Conservation (phyloP, 2,113 vertebrate species). For the Rhea americana region DNA sequence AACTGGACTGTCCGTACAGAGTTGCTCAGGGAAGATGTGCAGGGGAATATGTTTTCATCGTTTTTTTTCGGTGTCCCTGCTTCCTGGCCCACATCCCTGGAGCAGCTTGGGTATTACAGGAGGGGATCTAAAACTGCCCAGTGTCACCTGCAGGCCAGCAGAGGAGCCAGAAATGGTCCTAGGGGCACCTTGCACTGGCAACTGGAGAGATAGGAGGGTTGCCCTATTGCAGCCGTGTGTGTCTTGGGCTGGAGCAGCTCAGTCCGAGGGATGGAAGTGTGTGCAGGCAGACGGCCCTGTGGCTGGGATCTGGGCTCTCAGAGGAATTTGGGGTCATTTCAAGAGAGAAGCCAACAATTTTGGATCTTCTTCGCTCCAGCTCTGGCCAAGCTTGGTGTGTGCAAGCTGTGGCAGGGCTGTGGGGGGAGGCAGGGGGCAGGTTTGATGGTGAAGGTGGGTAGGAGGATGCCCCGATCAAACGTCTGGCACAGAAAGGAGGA, state of each 20-base stretch:
- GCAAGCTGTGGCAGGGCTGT: not conserved
- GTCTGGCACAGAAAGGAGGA: not conserved
- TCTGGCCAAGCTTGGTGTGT: not conserved
- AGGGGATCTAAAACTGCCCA: not conserved
- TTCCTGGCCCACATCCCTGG: not conserved
- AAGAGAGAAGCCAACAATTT: not conserved
- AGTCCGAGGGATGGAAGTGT: not conserved
- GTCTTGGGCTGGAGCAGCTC: not conserved
- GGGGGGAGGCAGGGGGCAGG: not conserved
- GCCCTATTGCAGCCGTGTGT: rapidly evolving
- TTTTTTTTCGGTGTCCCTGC: not conserved
- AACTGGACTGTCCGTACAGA: not conserved
- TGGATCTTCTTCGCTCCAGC: not conserved
- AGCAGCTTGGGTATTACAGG: not conserved
- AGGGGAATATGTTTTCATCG: not conserved
- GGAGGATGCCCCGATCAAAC: not conserved
- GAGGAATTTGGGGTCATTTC: not conserved
- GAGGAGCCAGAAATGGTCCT: not conserved
- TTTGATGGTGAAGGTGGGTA: not conserved
- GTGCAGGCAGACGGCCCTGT: not conserved
- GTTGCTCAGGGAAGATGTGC: not conserved
- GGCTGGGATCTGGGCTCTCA: not conserved
- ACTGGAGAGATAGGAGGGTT: not conserved
- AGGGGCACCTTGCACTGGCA: not conserved
- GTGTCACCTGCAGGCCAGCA: not conserved